Evolutionary conservation across 1,140 invertebrate genomes (phyloP).

Genomic region (Meloidogyne chitwoodi): DNA sequence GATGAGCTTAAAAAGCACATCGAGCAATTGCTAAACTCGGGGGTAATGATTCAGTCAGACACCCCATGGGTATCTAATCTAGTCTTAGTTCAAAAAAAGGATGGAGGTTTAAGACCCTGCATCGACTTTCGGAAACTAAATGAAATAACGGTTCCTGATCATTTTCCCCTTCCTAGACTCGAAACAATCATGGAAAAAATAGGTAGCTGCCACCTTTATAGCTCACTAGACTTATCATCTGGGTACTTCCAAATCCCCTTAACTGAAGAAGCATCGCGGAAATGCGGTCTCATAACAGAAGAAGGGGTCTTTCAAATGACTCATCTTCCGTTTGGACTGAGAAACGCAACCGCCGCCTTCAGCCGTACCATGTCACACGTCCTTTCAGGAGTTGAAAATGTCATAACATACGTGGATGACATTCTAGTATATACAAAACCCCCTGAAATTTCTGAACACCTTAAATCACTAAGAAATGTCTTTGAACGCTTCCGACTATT

Average conservation of each 20-base stretch:
- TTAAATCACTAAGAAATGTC: neutral
- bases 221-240: neutral
- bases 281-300: conserved; percentile 13
- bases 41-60: conserved; percentile 11
- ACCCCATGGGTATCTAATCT: conserved; percentile 9
- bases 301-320: neutral
- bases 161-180: neutral
- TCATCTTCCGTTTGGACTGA: neutral
- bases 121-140: conserved; percentile 3
- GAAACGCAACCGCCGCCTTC: conserved; percentile 1
- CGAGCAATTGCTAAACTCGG: conserved; percentile 1
- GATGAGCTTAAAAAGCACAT: conserved; percentile 7
- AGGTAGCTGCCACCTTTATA: neutral
- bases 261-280: conserved; percentile 10
- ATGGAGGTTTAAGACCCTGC: neutral
- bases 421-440: neutral
- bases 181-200: neutral
- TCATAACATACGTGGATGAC: neutral
- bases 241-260: neutral
- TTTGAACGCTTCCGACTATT: neutral
- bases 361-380: neutral
- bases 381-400: neutral
- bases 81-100: conserved; percentile 4
- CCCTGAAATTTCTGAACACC: neutral
- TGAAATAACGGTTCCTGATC: neutral